Percentiles rank a stretch among this genome's conserved stretches.
These are phyloP conservation scores for Agapetus fuscipes DNA, from an alignment of 2,888 invertebrate species.

Conservation along the genomic window DNA sequence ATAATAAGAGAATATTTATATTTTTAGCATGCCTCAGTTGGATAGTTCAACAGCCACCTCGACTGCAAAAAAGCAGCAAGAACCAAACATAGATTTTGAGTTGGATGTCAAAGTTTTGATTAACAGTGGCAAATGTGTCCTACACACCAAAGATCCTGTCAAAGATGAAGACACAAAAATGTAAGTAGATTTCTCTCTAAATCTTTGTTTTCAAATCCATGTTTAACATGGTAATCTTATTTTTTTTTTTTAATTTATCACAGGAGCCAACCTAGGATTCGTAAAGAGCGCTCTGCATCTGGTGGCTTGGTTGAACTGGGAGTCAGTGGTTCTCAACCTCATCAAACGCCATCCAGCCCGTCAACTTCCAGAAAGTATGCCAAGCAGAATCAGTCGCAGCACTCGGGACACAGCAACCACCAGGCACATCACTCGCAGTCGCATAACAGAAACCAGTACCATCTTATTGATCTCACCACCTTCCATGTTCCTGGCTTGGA, in stretches of 20 bases:
- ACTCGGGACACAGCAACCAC: slow-evolving; percentile 11
- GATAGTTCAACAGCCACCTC: slow-evolving; percentile 17
- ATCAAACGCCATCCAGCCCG: slow-evolving; percentile 24
- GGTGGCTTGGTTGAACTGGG: slow-evolving; percentile 49
- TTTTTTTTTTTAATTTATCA: neutral
- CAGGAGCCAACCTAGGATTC: slow-evolving; percentile 49
- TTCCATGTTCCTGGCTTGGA: slow-evolving; percentile 88
- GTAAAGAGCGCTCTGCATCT: slow-evolving; percentile 62
- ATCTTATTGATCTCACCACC: slow-evolving; percentile 69
- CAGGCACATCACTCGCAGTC: slow-evolving; percentile 25
- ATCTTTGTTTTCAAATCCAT: slow-evolving; percentile 18
- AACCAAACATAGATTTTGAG: slow-evolving; percentile 93
- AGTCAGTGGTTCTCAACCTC: slow-evolving; percentile 11
- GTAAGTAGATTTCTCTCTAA: slow-evolving; percentile 36
- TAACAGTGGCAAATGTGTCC: slow-evolving; percentile 92
- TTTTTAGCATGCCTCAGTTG: slow-evolving; percentile 19
- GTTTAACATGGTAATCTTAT: slow-evolving; percentile 7
- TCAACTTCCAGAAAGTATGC: slow-evolving; percentile 25
- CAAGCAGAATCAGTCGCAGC: slow-evolving; percentile 17
- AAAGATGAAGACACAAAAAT: slow-evolving; percentile 60
- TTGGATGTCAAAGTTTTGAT: slow-evolving; percentile 93
- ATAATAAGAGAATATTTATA: slow-evolving; percentile 2
- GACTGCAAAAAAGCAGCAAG: slow-evolving; percentile 53
- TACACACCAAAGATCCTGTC: slow-evolving; percentile 79
- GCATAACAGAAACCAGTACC: slow-evolving; percentile 34